These are phyloP conservation scores for Acrobasis suavella DNA, from an alignment of 2,888 invertebrate species.

Conservation along the genomic window DNA sequence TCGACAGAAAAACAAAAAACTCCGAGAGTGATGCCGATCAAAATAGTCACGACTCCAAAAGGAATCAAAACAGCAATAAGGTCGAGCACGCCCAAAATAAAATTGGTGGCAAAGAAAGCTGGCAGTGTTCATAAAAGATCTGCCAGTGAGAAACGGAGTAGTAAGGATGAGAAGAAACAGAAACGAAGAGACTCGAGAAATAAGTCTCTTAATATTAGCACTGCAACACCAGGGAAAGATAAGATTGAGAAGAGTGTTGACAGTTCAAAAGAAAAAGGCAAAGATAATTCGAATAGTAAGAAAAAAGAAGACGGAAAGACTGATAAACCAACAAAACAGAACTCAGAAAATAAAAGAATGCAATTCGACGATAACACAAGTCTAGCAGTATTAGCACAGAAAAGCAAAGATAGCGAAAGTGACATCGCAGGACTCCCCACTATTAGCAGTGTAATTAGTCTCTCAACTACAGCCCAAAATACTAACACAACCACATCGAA, in stretches of 20 bases:
- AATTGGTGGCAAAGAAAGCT: slow-evolving; percentile 11
- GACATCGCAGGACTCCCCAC: slow-evolving; percentile 53
- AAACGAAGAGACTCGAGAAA: slow-evolving; percentile 53
- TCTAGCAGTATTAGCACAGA: slow-evolving; percentile 55
- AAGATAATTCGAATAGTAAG: slow-evolving; percentile 29
- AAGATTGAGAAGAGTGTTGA: slow-evolving; percentile 31
- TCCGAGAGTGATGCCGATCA: slow-evolving; percentile 46
- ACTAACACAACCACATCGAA: slow-evolving; percentile 33
- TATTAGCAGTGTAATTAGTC: slow-evolving; percentile 62
- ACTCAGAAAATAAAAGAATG: slow-evolving; percentile 36
- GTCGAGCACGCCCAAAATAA: slow-evolving; percentile 35
- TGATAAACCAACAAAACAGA: slow-evolving; percentile 34
- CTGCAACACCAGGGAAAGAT: slow-evolving; percentile 34
- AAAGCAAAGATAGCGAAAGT: slow-evolving; percentile 36
- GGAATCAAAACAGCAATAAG: slow-evolving; percentile 41
- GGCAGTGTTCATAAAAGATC: slow-evolving; percentile 25
- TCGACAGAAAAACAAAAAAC: slow-evolving; percentile 38
- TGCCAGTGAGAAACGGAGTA: slow-evolving; percentile 34
- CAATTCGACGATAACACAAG: slow-evolving; percentile 60
- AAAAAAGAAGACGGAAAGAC: slow-evolving; percentile 24
- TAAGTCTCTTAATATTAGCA: slow-evolving; percentile 45
- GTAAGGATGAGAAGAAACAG: slow-evolving; percentile 42
- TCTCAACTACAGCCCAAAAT: slow-evolving; percentile 46
- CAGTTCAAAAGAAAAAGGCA: slow-evolving; percentile 34
- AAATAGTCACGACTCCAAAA: slow-evolving; percentile 48